Base-by-base conservation (phyloP, 2,888 invertebrate species). In the Habrosyne pyritoides region DNA sequence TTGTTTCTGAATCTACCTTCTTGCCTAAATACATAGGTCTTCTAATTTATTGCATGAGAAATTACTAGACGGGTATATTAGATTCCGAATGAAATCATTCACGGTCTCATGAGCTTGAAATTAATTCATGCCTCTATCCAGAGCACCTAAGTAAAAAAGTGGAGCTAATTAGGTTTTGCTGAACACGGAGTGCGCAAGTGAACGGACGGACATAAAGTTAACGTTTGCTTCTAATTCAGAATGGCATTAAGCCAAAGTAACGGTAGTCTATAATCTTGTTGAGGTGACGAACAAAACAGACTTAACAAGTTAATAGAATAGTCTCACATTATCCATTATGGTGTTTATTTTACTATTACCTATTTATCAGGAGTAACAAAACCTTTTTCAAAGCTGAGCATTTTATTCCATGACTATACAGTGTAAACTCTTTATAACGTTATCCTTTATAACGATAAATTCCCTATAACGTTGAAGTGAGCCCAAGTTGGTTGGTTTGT, bases 81-180 rank as follows among this genome's bases (percentile, higher is more conserved):
- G 64, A 75, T 71, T 62, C 63, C 54, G 55, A 71, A 66, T 69
- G 60, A 73, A 73, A 76, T 73, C 61, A 68, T 81, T 75, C 73
- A 84, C 81, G 83, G 81, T 84, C 79, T 80, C 77, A 60, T 80
- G 74, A 73, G 67, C 67, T 79, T 75, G 57, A 73, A 76, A 82
- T 80, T 77, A 79, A 84, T 81, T 77, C 78, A 76, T 64, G 73
- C 74, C 71, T 73, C 66, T 76, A 76, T 77, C 70, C 65, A 78
- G 70, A 75, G 65, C 72, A 63, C 64, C 63, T 65, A 53, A 60
- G 61, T 64, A 75, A 83, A 82, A 82, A 83, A 81, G 66, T 77
- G 71, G 71, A 75, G 74, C 66, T 82, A 86, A 86, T 85, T 85
- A 82, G 73, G 73, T 78, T 80, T 72, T 64, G 64, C 67, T 70